These are phyloP conservation scores for Scopus umbretta DNA, from an alignment of 2,113 vertebrate genomes.

Conservation along the genomic window DNA sequence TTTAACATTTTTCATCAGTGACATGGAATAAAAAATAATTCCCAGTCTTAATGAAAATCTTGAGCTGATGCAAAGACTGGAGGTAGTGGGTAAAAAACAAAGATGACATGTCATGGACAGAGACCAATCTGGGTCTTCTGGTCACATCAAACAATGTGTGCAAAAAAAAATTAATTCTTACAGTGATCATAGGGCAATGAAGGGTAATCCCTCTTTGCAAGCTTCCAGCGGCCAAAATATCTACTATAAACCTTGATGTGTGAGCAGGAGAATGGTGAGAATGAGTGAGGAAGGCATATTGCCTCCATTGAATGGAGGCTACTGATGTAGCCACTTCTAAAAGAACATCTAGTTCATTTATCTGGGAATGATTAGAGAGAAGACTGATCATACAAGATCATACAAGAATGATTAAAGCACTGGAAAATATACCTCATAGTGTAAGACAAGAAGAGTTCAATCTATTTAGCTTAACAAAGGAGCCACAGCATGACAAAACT, in stretches of 20 bases:
- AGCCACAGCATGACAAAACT: slow-evolving; percentile 49
- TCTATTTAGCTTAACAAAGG: slow-evolving; percentile 46
- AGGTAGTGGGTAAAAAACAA: not conserved
- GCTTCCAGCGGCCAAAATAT: not conserved
- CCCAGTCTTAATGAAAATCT: not conserved
- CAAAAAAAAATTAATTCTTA: not conserved
- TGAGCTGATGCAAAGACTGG: not conserved
- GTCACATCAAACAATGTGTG: not conserved
- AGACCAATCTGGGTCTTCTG: not conserved
- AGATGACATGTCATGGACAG: not conserved
- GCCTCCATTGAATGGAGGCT: too few relatives aligned
- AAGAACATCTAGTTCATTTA: not conserved
- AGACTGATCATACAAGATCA: slow-evolving; percentile 30
- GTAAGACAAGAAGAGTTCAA: slow-evolving; percentile 38
- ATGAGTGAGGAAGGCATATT: not conserved
- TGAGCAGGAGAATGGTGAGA: not conserved
- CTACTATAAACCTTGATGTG: not conserved
- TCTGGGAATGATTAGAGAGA: slow-evolving; percentile 45
- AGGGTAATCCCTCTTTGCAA: not conserved
- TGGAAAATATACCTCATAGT: slow-evolving; percentile 17
- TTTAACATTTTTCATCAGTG: not conserved
- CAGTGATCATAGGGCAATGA: not conserved
- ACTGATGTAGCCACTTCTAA: slow-evolving; percentile 20
- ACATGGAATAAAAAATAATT: not conserved
- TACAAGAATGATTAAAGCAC: slow-evolving; percentile 55